Evolutionary conservation across 2,113 vertebrate genomes (phyloP), one percentile per base, ranked within the genome.

Genomic region (Limnothrissa miodon): DNA sequence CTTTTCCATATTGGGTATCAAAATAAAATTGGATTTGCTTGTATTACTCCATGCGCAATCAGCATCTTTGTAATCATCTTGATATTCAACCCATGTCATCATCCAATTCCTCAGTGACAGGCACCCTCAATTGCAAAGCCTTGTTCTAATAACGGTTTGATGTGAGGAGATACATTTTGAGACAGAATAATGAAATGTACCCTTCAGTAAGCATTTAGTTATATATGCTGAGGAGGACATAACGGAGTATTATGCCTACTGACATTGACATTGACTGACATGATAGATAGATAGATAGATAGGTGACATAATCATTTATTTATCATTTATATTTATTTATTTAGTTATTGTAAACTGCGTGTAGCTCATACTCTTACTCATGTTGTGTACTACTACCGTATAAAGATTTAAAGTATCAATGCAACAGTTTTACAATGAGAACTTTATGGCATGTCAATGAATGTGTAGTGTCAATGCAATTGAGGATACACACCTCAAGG

Each of bases 91-190:
- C 91, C 89, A 91, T 74, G 66, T 36, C 91, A 88, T 87, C 42
- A 90, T 90, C 87, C 87, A 90, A 91, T 92, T 88, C 87, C 88
- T 91, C 91, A 92, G 88, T 91, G 92, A 92, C 92, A 90, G 85
- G 92, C 89, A 88, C 88, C 89, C 89, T 89, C 88, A 85, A 86
- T 92, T 91, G 91, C 90, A 86, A 90, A 89, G 91, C 86, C 84
- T 89, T 78, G 84, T 90, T 87, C 91, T 92, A 92, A 93, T 89
- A 92, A 90, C 90, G 82, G 82, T 78, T 90, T 92, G 90, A 92
- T 89, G 89, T 90, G 92, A 92, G 88, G 85, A 88, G 86, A 93
- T 93, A 92, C 90, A 93, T 84, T 78, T 84, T 80, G 84, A 89
- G 81, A 88, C 88, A 84, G 88, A 88, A 89, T 90, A 86, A 53